Evolutionary conservation across 2,113 vertebrate genomes (phyloP).

Genomic region (Delphinus delphis): DNA sequence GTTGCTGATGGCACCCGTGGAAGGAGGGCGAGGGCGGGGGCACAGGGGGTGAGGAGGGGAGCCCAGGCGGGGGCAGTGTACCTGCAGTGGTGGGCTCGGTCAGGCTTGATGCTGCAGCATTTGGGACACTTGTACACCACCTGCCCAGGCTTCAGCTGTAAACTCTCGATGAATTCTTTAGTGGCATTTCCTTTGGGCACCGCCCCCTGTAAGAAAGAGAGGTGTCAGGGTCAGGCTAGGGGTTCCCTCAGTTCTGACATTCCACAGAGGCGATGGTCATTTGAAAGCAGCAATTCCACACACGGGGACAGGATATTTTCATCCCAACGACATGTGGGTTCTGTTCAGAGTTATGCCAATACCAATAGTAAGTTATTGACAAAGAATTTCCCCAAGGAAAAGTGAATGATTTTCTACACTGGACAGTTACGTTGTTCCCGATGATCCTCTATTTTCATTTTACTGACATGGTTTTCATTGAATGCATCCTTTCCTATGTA

Average conservation of each 20-base stretch:
- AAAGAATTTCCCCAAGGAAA: neutral
- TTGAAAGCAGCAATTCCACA: neutral
- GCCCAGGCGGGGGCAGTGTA: conserved; percentile 59
- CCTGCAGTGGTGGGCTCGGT: conserved; percentile 99
- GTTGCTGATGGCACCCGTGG: rapidly evolving
- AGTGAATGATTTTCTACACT: neutral
- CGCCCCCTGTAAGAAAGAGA: conserved; percentile 87
- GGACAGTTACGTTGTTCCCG: neutral
- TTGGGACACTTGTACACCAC: conserved; percentile 99
- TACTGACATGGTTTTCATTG: neutral
- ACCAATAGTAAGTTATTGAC: neutral
- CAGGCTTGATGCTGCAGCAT: conserved; percentile 99
- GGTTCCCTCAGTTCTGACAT: neutral
- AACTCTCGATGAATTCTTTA: conserved; percentile 98
- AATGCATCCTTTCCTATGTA: neutral
- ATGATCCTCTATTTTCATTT: neutral
- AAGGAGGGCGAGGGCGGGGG: rapidly evolving
- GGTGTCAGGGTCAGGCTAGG: neutral
- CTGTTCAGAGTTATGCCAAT: neutral
- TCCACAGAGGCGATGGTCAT: neutral
- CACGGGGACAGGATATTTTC: neutral
- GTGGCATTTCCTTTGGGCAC: conserved; percentile 99
- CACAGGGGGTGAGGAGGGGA: neutral
- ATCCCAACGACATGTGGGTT: neutral
- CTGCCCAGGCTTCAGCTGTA: conserved; percentile 97